Conservation (phyloP, 1,140 invertebrate species). For the Sarcophaga peregrina region DNA sequence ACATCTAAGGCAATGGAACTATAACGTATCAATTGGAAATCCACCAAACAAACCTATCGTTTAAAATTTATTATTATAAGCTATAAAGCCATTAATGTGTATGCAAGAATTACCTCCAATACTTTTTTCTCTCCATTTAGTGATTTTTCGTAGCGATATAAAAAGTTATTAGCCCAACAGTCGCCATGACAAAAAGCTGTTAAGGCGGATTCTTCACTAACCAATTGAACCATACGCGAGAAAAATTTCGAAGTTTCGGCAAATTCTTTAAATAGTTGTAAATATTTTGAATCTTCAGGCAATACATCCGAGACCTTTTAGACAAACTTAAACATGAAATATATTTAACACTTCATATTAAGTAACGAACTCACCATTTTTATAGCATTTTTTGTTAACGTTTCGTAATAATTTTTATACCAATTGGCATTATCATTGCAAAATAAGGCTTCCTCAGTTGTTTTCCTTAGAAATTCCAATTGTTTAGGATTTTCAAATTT, state of each 20-base stretch:
- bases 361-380: conserved; percentile 70
- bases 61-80: conserved; percentile 45
- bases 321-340: background rate
- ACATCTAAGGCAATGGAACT: conserved; percentile 77
- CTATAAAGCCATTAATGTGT: conserved; percentile 20
- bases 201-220: conserved; percentile 71
- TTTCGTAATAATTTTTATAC: conserved; percentile 76
- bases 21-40: conserved; percentile 77
- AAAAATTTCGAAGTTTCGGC: conserved; percentile 76
- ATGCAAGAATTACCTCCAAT: conserved; percentile 47
- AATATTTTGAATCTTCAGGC: conserved; percentile 69
- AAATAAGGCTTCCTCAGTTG: conserved; percentile 73
- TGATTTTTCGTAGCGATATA: conserved; percentile 73
- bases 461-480: conserved; percentile 71
- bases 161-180: conserved; percentile 81
- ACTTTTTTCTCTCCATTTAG: conserved; percentile 62
- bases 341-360: background rate
- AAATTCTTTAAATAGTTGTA: conserved; percentile 72
- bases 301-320: conserved; percentile 68
- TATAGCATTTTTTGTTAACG: conserved; percentile 74
- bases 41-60: conserved; percentile 73
- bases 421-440: conserved; percentile 75
- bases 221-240: conserved; percentile 74
- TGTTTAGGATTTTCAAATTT: conserved; percentile 72
- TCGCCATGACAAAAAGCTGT: conserved; percentile 80